phyloP scores from a whole-genome alignment of 2,888 invertebrate species.

The Cephonodes hylas region DNA sequence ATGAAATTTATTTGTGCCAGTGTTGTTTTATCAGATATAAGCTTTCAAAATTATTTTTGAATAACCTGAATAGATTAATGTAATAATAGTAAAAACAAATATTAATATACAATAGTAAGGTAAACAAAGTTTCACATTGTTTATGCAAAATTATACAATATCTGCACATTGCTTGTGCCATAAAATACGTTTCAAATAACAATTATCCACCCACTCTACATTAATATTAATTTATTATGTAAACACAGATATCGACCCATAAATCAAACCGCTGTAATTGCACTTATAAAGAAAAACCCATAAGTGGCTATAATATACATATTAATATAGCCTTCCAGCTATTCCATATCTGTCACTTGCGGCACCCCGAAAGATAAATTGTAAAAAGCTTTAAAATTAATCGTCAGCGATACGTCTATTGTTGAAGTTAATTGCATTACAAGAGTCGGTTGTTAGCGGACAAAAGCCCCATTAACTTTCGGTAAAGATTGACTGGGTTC shows the following conservation, averaged over 20 bases:
- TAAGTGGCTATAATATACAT: not conserved
- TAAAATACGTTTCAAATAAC: not conserved
- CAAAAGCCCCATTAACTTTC: slow-evolving; percentile 78
- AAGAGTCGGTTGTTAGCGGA: slow-evolving; percentile 68
- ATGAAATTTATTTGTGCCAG: no score
- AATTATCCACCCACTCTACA: not conserved
- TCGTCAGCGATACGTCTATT: slow-evolving; percentile 72
- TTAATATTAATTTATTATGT: not conserved
- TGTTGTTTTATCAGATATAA: no score
- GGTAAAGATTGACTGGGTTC: slow-evolving; percentile 64
- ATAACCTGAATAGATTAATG: no score
- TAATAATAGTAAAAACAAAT: no score
- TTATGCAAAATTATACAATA: no score
- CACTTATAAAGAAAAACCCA: not conserved
- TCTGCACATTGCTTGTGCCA: no score
- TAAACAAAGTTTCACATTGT: no score
- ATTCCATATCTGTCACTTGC: slow-evolving; percentile 23
- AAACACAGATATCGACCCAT: not conserved
- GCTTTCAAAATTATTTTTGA: no score
- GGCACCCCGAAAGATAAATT: slow-evolving; percentile 35
- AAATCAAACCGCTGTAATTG: not conserved
- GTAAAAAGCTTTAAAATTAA: slow-evolving; percentile 64
- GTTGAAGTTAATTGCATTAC: slow-evolving; percentile 79
- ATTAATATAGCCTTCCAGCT: not conserved
- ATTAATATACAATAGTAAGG: no score